These are phyloP conservation scores for Cossypha dichroa DNA, from an alignment of 2,797 vertebrate genomes.

Conservation along the genomic window DNA sequence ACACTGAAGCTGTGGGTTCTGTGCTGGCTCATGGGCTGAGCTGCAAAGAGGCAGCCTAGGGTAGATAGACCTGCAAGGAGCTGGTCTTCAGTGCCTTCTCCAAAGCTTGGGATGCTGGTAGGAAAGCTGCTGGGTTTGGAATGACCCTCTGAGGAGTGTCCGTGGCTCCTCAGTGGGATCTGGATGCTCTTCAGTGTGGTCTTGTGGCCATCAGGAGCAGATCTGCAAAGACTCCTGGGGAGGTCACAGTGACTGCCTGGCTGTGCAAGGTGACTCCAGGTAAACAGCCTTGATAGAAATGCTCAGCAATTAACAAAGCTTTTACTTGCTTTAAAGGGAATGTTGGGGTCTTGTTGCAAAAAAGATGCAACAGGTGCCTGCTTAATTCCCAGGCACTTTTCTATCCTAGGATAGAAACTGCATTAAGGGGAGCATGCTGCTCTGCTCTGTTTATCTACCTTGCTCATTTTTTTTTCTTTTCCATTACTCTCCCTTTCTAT, in stretches of 20 bases:
- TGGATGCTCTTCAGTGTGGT: rapidly evolving
- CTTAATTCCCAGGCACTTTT: neutral
- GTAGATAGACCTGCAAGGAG: neutral
- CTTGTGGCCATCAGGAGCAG: neutral
- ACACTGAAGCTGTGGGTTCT: neutral
- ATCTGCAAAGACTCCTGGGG: neutral
- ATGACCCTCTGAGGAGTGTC: neutral
- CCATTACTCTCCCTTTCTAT: neutral
- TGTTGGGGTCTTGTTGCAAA: neutral
- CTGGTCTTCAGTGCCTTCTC: rapidly evolving
- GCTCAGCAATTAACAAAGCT: neutral
- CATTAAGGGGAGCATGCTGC: neutral
- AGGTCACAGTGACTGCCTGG: rapidly evolving
- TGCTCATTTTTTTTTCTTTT: neutral
- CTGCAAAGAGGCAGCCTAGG: neutral
- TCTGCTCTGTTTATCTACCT: neutral
- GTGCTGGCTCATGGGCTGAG: neutral
- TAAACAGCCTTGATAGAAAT: neutral
- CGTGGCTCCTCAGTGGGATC: neutral
- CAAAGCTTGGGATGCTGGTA: neutral
- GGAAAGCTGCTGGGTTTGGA: neutral
- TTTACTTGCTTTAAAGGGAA: neutral
- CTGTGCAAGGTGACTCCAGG: neutral
- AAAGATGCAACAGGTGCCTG: neutral
- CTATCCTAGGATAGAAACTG: neutral